These are phyloP conservation scores for Oxyura jamaicensis DNA, from an alignment of 2,113 vertebrate genomes.

Conservation along the genomic window DNA sequence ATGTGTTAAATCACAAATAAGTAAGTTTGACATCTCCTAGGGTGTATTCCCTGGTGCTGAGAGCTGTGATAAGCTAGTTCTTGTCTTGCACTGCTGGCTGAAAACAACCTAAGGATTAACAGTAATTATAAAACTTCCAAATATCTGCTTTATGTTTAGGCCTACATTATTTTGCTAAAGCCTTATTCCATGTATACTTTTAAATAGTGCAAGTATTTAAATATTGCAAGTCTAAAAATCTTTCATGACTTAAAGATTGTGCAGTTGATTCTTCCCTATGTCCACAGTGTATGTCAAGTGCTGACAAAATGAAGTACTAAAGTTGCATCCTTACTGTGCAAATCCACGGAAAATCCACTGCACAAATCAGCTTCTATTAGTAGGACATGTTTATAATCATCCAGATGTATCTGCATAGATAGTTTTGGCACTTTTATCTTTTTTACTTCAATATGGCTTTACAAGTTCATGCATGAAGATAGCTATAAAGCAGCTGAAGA, in stretches of 20 bases:
- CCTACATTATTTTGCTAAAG: background rate
- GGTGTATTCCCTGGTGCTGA: background rate
- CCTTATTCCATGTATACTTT: background rate
- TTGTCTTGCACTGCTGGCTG: background rate
- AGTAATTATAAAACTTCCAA: background rate
- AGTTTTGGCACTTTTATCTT: background rate
- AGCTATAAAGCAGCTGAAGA: constrained; percentile 25
- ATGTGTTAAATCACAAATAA: background rate
- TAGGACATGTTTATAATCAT: background rate
- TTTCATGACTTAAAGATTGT: background rate
- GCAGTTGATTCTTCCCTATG: background rate
- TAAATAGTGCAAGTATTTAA: background rate
- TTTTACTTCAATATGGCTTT: background rate
- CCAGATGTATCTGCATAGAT: background rate
- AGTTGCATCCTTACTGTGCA: background rate
- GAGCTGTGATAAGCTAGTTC: background rate
- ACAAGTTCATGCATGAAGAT: constrained; percentile 7
- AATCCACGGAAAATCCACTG: background rate
- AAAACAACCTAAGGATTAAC: background rate
- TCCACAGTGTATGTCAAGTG: background rate
- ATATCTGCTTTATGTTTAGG: background rate
- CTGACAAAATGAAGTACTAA: background rate
- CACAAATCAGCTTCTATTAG: background rate
- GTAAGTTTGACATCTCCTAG: background rate
- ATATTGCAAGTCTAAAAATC: background rate